phyloP scores from a whole-genome alignment of 2,113 vertebrate genomes.

The Bettongia penicillata region DNA sequence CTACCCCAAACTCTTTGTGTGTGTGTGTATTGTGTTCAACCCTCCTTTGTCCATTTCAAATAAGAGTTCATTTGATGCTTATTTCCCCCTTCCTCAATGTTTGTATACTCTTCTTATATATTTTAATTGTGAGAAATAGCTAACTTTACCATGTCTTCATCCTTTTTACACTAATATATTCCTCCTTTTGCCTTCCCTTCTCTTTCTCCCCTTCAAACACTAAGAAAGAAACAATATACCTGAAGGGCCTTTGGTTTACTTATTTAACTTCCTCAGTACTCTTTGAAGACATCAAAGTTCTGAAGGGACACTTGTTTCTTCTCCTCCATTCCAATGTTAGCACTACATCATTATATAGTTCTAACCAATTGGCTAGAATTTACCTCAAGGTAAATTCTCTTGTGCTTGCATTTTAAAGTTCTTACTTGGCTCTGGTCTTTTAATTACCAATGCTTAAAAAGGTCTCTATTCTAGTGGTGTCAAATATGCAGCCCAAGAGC shows the following conservation, averaged over 20 bases:
- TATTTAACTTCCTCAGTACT: neutral
- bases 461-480: neutral
- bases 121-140: neutral
- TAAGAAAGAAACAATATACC: neutral
- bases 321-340: neutral
- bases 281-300: neutral
- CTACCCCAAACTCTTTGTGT: neutral
- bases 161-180: neutral
- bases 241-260: neutral
- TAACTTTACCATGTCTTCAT: neutral
- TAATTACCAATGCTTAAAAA: neutral
- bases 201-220: neutral
- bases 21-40: neutral
- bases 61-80: neutral
- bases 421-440: neutral
- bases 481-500: neutral
- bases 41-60: neutral
- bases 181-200: neutral
- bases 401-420: neutral
- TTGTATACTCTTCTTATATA: neutral
- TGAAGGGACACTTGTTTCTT: neutral
- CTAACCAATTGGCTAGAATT: constrained; percentile 43
- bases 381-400: neutral
- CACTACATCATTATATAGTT: neutral
- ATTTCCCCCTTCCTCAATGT: neutral